Evolutionary conservation across 1,140 invertebrate genomes (phyloP), one percentile per base, ranked within the genome.

Genomic region (Mercenaria mercenaria): DNA sequence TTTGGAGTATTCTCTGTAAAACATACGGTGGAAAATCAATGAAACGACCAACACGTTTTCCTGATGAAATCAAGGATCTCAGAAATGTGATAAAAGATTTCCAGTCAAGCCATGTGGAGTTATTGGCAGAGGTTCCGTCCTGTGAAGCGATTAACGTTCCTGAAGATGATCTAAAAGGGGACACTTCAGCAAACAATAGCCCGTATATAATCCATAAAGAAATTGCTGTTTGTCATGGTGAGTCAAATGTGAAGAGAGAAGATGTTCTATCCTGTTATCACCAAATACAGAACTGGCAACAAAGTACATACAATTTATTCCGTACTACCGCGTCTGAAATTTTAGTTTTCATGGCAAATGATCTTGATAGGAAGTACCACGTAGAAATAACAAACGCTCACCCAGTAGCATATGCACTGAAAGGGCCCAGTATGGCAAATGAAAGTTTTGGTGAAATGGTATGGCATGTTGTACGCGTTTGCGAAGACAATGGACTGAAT

Each of bases 401-500:
- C n/a, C 74, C 74, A 43, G 26, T 77, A 15, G 74, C 74, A n/a
- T 77, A 77, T 41, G 74, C 74, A 6, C 23, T 77, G 13, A 77
- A 77, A 47, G 74, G 74, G 15, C 8, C 41, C 13, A 77, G 74
- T 29, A 77, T 77, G 74, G 50, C 74, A n/a, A 77, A 47, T 52
- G 74, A 74, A 43, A n/a, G 11, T 77, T 77, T 77, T 50, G 15
- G 39, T 4, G 15, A 50, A 77, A 77, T 77, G 74, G 11, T 77
- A 3, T 11, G 29, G 29, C 39, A 50, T 77, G 74, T 47, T 32
- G 23, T 50, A 77, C 23, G 37, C n/a, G 50, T 26, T 15, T 77
- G 74, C 50, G 74, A 77, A 77, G 29, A 29, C 13, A 77, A 52
- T 43, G 74, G 74, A 50, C 15, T 77, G 29, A 50, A n/a, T 15